Percentiles rank a stretch among this genome's conserved stretches.
phyloP scores from a whole-genome alignment of 2,797 vertebrate species.

The Stomatorhinus walkeri region DNA sequence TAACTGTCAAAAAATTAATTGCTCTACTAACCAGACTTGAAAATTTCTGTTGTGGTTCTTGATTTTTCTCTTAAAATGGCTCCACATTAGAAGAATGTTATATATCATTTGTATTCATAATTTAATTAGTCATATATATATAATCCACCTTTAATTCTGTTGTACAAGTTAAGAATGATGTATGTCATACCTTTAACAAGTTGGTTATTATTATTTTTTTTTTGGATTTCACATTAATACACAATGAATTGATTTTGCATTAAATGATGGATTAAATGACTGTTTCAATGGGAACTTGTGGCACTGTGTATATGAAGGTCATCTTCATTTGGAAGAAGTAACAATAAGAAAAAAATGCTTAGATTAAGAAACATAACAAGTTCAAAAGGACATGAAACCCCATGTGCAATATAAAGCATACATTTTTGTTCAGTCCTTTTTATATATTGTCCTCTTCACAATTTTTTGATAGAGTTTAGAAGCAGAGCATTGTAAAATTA shows the following conservation, averaged over 20 bases:
- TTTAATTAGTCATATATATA: slow-evolving; percentile 30
- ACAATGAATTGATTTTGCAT: slow-evolving; percentile 53
- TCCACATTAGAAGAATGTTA: slow-evolving; percentile 26
- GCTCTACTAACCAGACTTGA: slow-evolving; percentile 32
- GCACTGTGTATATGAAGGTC: slow-evolving; percentile 7
- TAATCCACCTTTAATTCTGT: slow-evolving; percentile 42
- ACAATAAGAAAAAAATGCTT: neutral
- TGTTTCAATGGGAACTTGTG: slow-evolving; percentile 22
- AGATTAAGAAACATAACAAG: neutral
- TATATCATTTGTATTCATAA: slow-evolving; percentile 28
- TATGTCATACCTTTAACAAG: slow-evolving; percentile 52
- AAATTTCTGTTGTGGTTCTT: slow-evolving; percentile 38
- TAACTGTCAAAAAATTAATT: slow-evolving; percentile 29
- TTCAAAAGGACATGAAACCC: slow-evolving; percentile 53
- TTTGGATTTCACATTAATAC: slow-evolving; percentile 58
- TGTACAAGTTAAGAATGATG: slow-evolving; percentile 52
- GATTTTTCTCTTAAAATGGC: slow-evolving; percentile 39
- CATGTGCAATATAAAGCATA: slow-evolving; percentile 66
- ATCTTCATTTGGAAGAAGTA: neutral
- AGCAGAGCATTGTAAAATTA: slow-evolving; percentile 57
- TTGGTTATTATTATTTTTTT: slow-evolving; percentile 56
- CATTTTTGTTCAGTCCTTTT: slow-evolving; percentile 58
- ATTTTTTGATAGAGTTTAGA: slow-evolving; percentile 54
- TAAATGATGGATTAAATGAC: slow-evolving; percentile 52
- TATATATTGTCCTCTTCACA: slow-evolving; percentile 31